Base-by-base conservation (phyloP, 1,140 invertebrate species). In the Pseudomyrmex gracilis region DNA sequence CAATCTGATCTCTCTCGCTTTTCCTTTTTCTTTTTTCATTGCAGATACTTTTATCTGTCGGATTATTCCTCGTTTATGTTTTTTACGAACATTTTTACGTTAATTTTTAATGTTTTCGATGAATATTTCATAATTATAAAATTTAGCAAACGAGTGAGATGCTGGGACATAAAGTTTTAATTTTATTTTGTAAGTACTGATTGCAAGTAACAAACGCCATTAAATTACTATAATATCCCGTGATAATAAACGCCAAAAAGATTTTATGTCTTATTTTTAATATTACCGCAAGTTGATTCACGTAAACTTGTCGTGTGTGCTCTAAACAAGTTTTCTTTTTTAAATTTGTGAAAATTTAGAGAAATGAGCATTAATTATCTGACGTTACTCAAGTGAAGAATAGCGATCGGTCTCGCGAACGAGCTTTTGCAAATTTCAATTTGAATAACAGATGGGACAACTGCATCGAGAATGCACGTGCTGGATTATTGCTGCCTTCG, bases 361-460 rank as follows among this genome's bases (percentile, higher is more conserved):
- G 7, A 34, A 34, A 34, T 34, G 7, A 34, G 2, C 5, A 34
- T 34, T 34, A 34, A 34, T 34, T 34, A 34, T 34, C 34, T 34
- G 5, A 34, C 34, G 34, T 34, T 34, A 34, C 7, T 34, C 7
- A 34, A 34, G 34, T 34, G 34, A 34, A 34, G 5, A 34, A 34
- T 34, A 4, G 34, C 34, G 5, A 34, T 34, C 34, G 34, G 34
- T 34, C 34, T 34, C 34, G 5, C 34, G 34, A 34, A 34, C 8
- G 45, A 15, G 43, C 13, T 9, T 58, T 78, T 58, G 64, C 53
- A 43, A 78, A 78, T 70, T 78, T 70, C 53, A 70, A 58, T 80
- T 80, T 70, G 66, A 80, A 80, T 60, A 80, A 80, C 70, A 80
- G 76, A 71, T 70, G 76, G 53, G 55, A 57, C 53, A 47, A 58